A percentile compares a stretch with the other conserved stretches of the same genome.
These are phyloP conservation scores for Euthynnus affinis DNA, from an alignment of 2,797 vertebrate genomes.

Conservation along the genomic window DNA sequence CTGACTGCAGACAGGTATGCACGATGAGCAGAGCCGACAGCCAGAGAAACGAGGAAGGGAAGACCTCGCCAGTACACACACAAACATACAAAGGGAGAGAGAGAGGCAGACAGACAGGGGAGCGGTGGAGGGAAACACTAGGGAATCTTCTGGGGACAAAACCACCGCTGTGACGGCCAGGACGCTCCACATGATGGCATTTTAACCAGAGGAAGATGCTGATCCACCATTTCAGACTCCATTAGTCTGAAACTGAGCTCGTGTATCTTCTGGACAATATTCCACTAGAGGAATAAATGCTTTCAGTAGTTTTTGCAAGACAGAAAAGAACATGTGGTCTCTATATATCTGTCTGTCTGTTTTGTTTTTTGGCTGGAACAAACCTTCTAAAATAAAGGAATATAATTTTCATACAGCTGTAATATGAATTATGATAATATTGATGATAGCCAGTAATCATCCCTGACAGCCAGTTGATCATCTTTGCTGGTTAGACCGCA, in stretches of 20 bases:
- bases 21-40: too few relatives aligned
- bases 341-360: too few relatives aligned
- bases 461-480: constrained; percentile 3
- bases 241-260: constrained; percentile 6
- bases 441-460: constrained; percentile 20
- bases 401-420: not conserved
- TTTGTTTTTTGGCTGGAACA: not conserved
- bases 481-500: not conserved
- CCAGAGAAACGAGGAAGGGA: too few relatives aligned
- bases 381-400: not conserved
- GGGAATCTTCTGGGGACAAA: too few relatives aligned
- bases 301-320: constrained; percentile 1
- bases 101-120: too few relatives aligned
- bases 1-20: too few relatives aligned
- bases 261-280: constrained; percentile 12
- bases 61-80: too few relatives aligned
- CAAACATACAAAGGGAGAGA: too few relatives aligned
- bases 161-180: too few relatives aligned
- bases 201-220: constrained; percentile 4
- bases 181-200: not conserved
- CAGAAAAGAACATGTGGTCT: not conserved
- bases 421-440: not conserved
- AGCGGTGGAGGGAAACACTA: too few relatives aligned
- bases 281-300: not conserved
- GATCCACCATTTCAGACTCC: not conserved